Evolutionary conservation across 2,797 vertebrate species (phyloP).

Genomic region (Myotis planiceps): DNA sequence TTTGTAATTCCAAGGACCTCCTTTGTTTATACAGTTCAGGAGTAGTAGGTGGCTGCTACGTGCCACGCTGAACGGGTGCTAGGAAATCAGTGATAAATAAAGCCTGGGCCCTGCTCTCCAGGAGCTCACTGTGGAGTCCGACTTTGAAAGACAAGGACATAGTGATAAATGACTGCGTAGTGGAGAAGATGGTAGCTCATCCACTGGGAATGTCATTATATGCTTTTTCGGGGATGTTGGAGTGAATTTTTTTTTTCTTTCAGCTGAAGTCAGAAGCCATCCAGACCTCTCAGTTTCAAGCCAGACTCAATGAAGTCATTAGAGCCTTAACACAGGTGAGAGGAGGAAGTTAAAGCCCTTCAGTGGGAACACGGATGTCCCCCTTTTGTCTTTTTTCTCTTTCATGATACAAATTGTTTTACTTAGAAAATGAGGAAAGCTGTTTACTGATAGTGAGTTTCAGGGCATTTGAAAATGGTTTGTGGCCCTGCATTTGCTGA

Average conservation of each 20-base stretch:
- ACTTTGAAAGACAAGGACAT: background rate
- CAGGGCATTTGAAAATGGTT: background rate
- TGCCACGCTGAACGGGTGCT: background rate
- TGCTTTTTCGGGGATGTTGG: background rate
- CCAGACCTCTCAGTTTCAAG: constrained; percentile 93
- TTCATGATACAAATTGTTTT: background rate
- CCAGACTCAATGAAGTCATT: constrained; percentile 94
- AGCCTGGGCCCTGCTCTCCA: background rate
- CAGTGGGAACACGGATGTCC: background rate
- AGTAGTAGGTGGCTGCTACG: background rate
- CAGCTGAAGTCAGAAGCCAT: constrained; percentile 93
- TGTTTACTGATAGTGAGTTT: background rate
- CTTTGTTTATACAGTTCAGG: background rate
- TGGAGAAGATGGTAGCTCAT: background rate
- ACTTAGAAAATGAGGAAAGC: background rate
- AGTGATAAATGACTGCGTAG: background rate
- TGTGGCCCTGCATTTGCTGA: background rate
- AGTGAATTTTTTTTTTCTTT: background rate
- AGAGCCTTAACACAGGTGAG: constrained; percentile 93
- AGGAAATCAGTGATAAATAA: background rate
- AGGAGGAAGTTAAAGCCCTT: background rate
- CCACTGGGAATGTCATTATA: background rate
- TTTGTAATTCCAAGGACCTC: background rate
- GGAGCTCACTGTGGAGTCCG: background rate
- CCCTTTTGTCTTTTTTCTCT: background rate